phyloP scores from a whole-genome alignment of 37 sponge, comb jelly and placozoan genomes.

The Crambe crambe region DNA sequence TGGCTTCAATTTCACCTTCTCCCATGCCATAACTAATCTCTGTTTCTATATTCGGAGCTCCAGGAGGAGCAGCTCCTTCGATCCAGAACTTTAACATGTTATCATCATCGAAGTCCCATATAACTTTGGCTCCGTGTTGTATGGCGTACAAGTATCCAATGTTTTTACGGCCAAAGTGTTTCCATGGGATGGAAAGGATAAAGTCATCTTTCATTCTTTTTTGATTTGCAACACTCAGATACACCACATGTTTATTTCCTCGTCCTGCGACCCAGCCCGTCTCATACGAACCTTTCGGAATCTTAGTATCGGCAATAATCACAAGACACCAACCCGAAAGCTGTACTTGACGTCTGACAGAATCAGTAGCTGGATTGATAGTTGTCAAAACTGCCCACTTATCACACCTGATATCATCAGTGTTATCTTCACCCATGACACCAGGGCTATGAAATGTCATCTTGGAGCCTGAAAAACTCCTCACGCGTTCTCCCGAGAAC shows the following conservation, averaged over 20 bases:
- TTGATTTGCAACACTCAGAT: slow-evolving; percentile 40
- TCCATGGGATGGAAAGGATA: slow-evolving; percentile 39
- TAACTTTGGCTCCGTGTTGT: slow-evolving; percentile 52
- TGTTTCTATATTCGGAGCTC: slow-evolving; percentile 36
- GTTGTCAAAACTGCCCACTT: slow-evolving; percentile 64
- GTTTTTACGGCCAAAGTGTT: slow-evolving; percentile 66
- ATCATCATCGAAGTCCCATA: slow-evolving; percentile 75
- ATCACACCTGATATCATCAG: too few species aligned
- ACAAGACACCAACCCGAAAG: slow-evolving; percentile 56
- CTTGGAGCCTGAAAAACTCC: too few species aligned
- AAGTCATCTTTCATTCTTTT: slow-evolving; percentile 7
- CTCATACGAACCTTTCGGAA: slow-evolving; percentile 7
- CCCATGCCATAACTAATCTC: neutral
- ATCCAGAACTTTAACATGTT: slow-evolving; percentile 65
- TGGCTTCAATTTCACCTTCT: neutral
- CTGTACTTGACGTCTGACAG: slow-evolving; percentile 40
- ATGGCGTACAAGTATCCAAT: slow-evolving; percentile 71
- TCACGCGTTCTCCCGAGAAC: too few species aligned
- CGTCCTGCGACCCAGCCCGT: slow-evolving; percentile 32
- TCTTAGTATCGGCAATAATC: slow-evolving; percentile 55
- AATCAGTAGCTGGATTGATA: slow-evolving; percentile 35
- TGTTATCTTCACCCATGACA: too few species aligned
- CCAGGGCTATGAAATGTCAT: too few species aligned
- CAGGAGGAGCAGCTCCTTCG: slow-evolving; percentile 38
- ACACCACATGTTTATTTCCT: slow-evolving; percentile 38